Conservation (phyloP, 2,888 invertebrate species). For the Sialis fuliginosa region DNA sequence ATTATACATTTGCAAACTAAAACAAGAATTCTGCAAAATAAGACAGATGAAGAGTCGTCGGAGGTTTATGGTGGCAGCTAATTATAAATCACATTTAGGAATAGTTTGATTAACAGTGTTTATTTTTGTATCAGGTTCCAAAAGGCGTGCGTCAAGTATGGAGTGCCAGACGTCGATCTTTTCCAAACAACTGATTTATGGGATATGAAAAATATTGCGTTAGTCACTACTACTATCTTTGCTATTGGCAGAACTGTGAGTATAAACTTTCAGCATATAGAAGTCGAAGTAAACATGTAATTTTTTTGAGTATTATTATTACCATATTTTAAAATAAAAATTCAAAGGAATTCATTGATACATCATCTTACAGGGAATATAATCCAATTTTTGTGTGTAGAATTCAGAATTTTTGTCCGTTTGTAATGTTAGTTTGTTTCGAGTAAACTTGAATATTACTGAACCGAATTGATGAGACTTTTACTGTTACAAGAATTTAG, state of each 20-base stretch:
- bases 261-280: slow-evolving; percentile 2
- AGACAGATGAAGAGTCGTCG: no score
- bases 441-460: no score
- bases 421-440: no score
- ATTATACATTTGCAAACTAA: no score
- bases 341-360: neutral
- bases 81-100: no score
- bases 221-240: slow-evolving; percentile 74
- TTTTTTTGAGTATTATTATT: neutral
- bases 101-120: no score
- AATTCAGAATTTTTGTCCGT: no score
- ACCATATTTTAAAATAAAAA: slow-evolving; percentile 1
- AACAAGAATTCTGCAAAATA: no score
- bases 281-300: neutral
- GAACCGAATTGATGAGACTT: no score
- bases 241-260: slow-evolving; percentile 73
- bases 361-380: neutral
- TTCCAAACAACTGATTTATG: slow-evolving; percentile 87
- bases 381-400: no score
- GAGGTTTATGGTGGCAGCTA: no score
- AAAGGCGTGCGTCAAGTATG: slow-evolving; percentile 63
- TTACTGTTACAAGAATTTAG: no score
- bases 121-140: slow-evolving; percentile 45
- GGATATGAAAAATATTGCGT: slow-evolving; percentile 76
- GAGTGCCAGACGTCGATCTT: slow-evolving; percentile 69